Base-by-base conservation (phyloP, 2,113 vertebrate genomes). In the Dromaius novaehollandiae region DNA sequence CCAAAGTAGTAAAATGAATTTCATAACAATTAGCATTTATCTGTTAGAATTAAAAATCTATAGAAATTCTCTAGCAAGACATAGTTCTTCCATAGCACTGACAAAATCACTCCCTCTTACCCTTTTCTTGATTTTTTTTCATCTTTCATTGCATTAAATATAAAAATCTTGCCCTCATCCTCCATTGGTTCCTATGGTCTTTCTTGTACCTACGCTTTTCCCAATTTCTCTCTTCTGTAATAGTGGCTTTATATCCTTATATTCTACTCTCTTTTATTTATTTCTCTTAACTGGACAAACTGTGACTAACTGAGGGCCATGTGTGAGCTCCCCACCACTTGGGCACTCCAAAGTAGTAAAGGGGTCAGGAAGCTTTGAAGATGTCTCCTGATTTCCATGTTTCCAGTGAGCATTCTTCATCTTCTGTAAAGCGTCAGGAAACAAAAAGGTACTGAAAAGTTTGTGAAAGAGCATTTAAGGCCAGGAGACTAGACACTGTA, bases 391-490 rank as follows among this genome's bases (percentile, higher is more conserved):
- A n/a, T 80, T 82, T 79, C 42, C 71, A 26, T 42, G 64, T 87
- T 93, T 82, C n/a, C 78, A 53, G 24, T 55, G 16, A 82, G 51
- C 56, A 30, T 73, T 79, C 81, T 68, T 84, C 83, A 86, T 61
- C 84, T 85, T 68, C 58, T 55, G 28, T 55, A 73, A 66, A 77
- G 64, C 48, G 83, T 25, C 91, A 81, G 50, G 53, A 86, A 75
- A 86, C 26, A 90, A 89, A 8, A 88, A 95, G 82, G 68, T 86
- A 88, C 60, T 88, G 61, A 90, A 51, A 84, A 71, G 46, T 95
- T 64, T 87, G 74, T 75, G 81, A 64, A 38, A 74, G 3, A 16
- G 53, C 48, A 66, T 55, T 55, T 75, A 61, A 60, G 50, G 77
- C 73, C 50, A 28, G 7, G 24, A 2, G 11, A 82, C 90, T 87